These are phyloP conservation scores for Siniperca undulata DNA, from an alignment of 2,797 vertebrate species.

Conservation along the genomic window DNA sequence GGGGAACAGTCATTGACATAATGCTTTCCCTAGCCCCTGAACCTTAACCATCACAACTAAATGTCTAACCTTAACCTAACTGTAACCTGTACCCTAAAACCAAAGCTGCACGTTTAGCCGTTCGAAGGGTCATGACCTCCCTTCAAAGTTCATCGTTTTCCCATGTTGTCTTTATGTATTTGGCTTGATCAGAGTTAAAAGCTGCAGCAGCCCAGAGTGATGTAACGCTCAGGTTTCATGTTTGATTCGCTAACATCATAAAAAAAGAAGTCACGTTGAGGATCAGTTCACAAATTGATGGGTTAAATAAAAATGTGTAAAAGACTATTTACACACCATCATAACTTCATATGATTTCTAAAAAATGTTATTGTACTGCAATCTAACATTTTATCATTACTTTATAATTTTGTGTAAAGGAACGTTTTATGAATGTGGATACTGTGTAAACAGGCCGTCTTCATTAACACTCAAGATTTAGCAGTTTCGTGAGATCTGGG, in stretches of 20 bases:
- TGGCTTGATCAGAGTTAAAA: constrained; percentile 57
- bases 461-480: constrained; percentile 5
- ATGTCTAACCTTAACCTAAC: too few relatives aligned
- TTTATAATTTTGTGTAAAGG: neutral
- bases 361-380: neutral
- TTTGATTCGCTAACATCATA: neutral
- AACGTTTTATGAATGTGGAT: neutral
- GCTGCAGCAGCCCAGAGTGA: constrained; percentile 34
- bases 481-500: neutral
- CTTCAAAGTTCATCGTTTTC: constrained; percentile 53
- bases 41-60: too few relatives aligned
- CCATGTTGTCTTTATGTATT: constrained; percentile 52
- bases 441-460: fast-evolving
- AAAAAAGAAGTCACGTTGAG: neutral
- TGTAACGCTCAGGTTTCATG: neutral
- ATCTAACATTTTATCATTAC: neutral
- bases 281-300: constrained; percentile 10
- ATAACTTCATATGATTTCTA: neutral
- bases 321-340: constrained; percentile 16
- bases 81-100: too few relatives aligned
- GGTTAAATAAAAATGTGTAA: neutral
- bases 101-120: too few relatives aligned
- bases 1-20: too few relatives aligned
- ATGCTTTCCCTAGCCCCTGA: too few relatives aligned
- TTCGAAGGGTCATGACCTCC: constrained; percentile 37